phyloP scores from a whole-genome alignment of 2,797 vertebrate genomes.

The Acropternis orthonyx region DNA sequence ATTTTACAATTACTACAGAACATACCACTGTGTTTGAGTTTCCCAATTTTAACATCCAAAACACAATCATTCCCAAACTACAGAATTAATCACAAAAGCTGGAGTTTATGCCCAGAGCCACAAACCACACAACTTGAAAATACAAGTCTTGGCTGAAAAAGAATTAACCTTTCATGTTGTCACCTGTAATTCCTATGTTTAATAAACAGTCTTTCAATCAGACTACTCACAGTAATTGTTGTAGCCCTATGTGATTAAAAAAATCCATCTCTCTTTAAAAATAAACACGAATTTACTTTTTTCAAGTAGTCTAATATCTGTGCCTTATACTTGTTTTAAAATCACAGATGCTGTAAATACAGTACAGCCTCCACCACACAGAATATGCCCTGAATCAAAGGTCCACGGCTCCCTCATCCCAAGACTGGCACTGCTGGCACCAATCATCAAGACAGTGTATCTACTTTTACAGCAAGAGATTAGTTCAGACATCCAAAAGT shows the following conservation, averaged over 20 bases:
- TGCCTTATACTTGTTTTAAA: neutral
- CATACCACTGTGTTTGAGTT: neutral
- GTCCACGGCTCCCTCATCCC: neutral
- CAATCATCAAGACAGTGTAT: neutral
- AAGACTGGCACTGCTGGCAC: neutral
- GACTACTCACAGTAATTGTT: neutral
- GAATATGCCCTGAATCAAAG: neutral
- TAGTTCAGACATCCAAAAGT: neutral
- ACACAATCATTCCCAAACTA: neutral
- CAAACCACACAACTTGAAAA: neutral
- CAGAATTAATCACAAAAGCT: neutral
- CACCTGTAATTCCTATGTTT: neutral
- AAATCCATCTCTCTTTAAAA: neutral
- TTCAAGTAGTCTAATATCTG: neutral
- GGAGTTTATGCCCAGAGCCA: neutral
- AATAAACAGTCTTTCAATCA: neutral
- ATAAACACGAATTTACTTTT: neutral
- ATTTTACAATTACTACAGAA: neutral
- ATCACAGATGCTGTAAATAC: neutral
- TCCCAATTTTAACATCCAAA: neutral
- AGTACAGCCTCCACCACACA: fast-evolving
- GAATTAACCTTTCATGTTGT: neutral
- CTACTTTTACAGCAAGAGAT: neutral
- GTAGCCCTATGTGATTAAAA: neutral
- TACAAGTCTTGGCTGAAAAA: neutral